Evolutionary conservation across 2,113 vertebrate genomes (phyloP), one percentile per base, ranked within the genome.

Genomic region (Sclerurus mexicanus): DNA sequence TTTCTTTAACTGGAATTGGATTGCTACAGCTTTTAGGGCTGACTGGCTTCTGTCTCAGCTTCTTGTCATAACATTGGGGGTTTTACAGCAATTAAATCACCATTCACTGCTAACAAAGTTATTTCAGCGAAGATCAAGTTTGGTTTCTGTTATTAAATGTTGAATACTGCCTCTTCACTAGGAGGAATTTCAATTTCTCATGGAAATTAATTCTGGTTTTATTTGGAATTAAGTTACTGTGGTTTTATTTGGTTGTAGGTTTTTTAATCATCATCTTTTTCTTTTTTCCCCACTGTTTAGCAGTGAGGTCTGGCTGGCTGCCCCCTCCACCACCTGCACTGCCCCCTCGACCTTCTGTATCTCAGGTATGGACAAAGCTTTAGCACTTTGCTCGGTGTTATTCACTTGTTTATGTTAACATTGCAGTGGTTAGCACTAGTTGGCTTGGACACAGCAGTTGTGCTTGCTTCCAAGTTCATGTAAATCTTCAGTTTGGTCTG

Each of bases 261-360:
- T 49, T 71, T 47, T 47, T 89, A 25, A 59, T 59, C 23, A 94
- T 60, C 49, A 50, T 87, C 10, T 94, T 60, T n/a, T 55, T 89
- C 14, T 79, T 66, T 84, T 95, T 96, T 85, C 56, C 46, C 62
- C 42, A 58, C 88, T 94, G 96, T 96, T 93, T 98, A 99, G 98
- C 89, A 72, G 93, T 67, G 98, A 98, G 97, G 80, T 98, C 98
- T 74, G 98, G 98, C 87, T 98, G 98, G 98, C 94, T 99, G 90
- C 98, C 98, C 9, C 98, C 98, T 77, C 98, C 98, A 86, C 99
- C 99, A 2, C 98, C 98, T 67, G 99, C 99, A 6, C 98, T 99
- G 40, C 99, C 99, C 71, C 99, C 99, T 13, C 98, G 99, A 95
- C 99, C 99, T 30, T 96, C 97, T 55, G 93, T 96, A 11, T 98